phyloP scores from a whole-genome alignment of 2,888 invertebrate genomes.

The Megamerina dolium region DNA sequence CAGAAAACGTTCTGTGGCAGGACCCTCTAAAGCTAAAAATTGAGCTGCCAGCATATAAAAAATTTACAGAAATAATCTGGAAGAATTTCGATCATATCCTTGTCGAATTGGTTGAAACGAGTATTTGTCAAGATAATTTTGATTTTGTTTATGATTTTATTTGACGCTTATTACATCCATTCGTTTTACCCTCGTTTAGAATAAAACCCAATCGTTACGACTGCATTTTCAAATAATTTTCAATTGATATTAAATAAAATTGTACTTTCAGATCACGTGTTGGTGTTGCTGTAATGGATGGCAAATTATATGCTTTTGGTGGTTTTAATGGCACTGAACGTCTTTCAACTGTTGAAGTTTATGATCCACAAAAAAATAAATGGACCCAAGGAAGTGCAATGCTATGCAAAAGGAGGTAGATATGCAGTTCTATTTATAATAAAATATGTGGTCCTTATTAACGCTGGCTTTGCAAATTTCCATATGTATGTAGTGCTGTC shows the following conservation, averaged over 20 bases:
- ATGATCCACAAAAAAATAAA: constrained; percentile 63
- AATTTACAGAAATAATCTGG: too few species aligned
- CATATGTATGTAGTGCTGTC: constrained; percentile 61
- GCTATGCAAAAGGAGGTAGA: constrained; percentile 71
- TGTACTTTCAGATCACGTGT: constrained; percentile 59
- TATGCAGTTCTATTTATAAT: background rate
- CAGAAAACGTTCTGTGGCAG: too few species aligned
- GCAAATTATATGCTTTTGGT: constrained; percentile 72
- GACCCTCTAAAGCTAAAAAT: too few species aligned
- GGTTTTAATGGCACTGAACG: constrained; percentile 82
- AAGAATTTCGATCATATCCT: too few species aligned
- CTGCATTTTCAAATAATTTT: background rate
- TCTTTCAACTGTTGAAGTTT: constrained; percentile 77
- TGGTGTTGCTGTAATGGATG: constrained; percentile 76
- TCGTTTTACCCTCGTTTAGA: background rate
- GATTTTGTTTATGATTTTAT: too few species aligned
- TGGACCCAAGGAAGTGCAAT: constrained; percentile 76
- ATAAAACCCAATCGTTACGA: background rate
- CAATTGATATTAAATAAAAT: background rate
- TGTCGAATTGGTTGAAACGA: too few species aligned
- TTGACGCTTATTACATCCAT: too few species aligned
- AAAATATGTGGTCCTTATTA: too few species aligned
- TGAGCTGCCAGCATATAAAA: too few species aligned
- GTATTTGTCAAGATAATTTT: too few species aligned
- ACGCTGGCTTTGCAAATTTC: too few species aligned